Conservation (phyloP, 2,113 vertebrate genomes). For the Hippolais icterina region DNA sequence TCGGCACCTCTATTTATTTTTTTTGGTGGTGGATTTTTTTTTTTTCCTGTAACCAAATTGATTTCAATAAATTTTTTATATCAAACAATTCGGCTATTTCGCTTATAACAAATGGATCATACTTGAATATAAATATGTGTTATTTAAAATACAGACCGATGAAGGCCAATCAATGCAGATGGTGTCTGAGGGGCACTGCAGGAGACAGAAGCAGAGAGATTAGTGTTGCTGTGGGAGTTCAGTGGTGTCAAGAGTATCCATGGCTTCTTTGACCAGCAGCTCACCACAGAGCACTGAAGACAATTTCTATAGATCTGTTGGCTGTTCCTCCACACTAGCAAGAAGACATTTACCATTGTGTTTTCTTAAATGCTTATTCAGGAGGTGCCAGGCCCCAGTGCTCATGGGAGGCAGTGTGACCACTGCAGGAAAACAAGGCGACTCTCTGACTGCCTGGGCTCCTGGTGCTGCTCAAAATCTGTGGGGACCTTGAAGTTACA, state of each 20-base stretch:
- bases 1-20: too few relatives aligned
- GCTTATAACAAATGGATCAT: too few relatives aligned
- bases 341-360: background rate
- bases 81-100: too few relatives aligned
- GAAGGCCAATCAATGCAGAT: background rate
- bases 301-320: background rate
- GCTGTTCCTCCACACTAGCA: background rate
- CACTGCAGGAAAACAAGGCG: background rate
- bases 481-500: background rate
- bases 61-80: too few relatives aligned
- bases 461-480: background rate
- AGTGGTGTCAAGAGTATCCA: background rate
- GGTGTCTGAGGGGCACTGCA: background rate
- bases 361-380: background rate
- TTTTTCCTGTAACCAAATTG: too few relatives aligned
- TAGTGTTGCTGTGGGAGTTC: background rate
- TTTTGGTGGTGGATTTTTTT: too few relatives aligned
- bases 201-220: background rate
- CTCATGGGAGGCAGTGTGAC: background rate
- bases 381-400: background rate
- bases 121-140: background rate
- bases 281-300: background rate
- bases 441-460: background rate
- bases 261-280: background rate
- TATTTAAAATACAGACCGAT: background rate